Evolutionary conservation across 2,797 vertebrate species (phyloP).

Genomic region (Sebastolobus alascanus): DNA sequence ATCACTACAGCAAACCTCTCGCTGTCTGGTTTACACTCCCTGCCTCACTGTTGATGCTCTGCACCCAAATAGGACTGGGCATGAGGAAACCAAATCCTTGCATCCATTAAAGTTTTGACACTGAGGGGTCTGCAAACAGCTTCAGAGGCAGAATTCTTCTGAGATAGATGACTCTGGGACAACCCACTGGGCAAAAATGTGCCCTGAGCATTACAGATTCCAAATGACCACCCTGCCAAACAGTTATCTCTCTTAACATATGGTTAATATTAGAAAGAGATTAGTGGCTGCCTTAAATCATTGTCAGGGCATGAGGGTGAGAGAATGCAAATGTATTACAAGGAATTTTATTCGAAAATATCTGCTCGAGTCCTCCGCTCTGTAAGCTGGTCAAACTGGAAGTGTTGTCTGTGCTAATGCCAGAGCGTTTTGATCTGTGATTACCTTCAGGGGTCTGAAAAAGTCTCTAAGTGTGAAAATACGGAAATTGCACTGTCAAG

Average conservation of each 20-base stretch:
- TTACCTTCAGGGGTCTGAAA: conserved; percentile 42
- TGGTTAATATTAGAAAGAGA: conserved; percentile 59
- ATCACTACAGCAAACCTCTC: conserved; percentile 1
- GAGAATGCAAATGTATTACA: conserved; percentile 40
- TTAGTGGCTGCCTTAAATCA: conserved; percentile 53
- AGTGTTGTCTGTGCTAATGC: conserved; percentile 26
- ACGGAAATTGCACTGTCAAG: conserved; percentile 57
- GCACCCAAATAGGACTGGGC: conserved; percentile 22
- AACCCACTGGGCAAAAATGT: conserved; percentile 47
- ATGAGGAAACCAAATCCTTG: conserved; percentile 49
- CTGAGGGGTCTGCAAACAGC: conserved; percentile 34
- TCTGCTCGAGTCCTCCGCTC: conserved; percentile 20
- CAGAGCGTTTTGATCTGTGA: conserved; percentile 45
- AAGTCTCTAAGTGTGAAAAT: conserved; percentile 44
- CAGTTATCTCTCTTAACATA: conserved; percentile 65
- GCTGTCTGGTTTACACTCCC: conserved; percentile 21
- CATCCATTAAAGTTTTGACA: conserved; percentile 54
- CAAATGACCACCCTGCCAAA: conserved; percentile 49
- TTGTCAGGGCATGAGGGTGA: conserved; percentile 25
- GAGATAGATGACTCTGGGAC: conserved; percentile 47
- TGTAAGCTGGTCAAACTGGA: conserved; percentile 30
- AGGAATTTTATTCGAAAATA: conserved; percentile 24
- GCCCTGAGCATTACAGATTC: conserved; percentile 46
- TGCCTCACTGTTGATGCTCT: conserved; percentile 26
- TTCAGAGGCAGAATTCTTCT: conserved; percentile 41